Evolutionary conservation across 2,888 invertebrate species (phyloP).

Genomic region (Tanytarsus gracilentus): DNA sequence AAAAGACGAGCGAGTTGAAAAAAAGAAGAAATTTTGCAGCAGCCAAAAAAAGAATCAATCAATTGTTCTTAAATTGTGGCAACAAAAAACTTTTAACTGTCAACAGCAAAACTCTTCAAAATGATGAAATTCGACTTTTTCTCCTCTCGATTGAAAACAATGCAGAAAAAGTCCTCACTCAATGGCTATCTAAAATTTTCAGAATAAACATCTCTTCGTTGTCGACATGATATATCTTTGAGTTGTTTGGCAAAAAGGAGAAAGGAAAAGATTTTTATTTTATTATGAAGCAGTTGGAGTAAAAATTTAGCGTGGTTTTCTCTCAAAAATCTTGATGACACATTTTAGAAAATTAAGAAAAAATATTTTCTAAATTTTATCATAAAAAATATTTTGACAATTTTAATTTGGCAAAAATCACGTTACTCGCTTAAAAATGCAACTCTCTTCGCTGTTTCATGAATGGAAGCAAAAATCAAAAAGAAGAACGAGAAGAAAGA

Average conservation of each 20-base stretch:
- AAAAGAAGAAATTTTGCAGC: too few species aligned
- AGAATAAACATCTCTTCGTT: conserved; percentile 1
- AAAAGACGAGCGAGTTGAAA: too few species aligned
- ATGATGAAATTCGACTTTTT: conserved; percentile 13
- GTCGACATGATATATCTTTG: too few species aligned
- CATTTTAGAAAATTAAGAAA: too few species aligned
- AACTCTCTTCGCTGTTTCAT: neutral
- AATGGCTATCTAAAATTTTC: conserved; percentile 22
- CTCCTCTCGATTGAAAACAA: conserved; percentile 13
- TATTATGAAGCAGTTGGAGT: too few species aligned
- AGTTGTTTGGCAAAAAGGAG: too few species aligned
- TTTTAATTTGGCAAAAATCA: neutral
- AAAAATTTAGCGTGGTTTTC: too few species aligned
- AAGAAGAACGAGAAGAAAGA: neutral
- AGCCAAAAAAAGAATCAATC: neutral
- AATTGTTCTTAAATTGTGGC: conserved; percentile 13
- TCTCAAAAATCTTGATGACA: too few species aligned
- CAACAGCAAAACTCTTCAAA: conserved; percentile 20
- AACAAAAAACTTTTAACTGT: conserved; percentile 14
- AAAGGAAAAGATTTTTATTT: too few species aligned
- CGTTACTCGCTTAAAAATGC: neutral
- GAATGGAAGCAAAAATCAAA: conserved; percentile 5
- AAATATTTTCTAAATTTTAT: too few species aligned
- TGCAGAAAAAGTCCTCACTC: conserved; percentile 14
- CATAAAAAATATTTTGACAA: too few species aligned